Base-by-base conservation (phyloP, 2,113 vertebrate species). In the Scatophagus argus region DNA sequence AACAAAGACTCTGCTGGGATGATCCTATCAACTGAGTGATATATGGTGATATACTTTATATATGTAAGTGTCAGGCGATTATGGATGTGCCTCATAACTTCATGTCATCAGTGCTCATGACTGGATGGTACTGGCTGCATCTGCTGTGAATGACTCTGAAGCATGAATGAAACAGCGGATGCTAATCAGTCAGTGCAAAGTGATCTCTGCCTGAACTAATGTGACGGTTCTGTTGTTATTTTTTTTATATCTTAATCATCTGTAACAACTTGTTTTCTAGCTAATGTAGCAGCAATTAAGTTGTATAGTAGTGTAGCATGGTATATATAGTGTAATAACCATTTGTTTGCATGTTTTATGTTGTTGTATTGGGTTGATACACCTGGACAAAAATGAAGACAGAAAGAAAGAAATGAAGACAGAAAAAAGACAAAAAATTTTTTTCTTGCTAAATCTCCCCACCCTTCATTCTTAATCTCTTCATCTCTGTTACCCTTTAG, bases 401-500 rank as follows among this genome's bases (percentile, higher is more conserved):
- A n/a, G n/a, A n/a, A n/a, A n/a, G n/a, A 81, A 1, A n/a, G 7
- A 31, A 5, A 56, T 23, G 21, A 34, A 39, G 21, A 38, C 6
- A 38, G 7, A 44, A 11, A 16, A 52, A 67, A 25, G 34, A 38
- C n/a, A n/a, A n/a, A n/a, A n/a, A n/a, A 64, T 88, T 78, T 52
- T 60, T 66, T 82, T 31, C 34, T 23, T 55, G 16, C 36, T 74
- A 70, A 83, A 88, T 84, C 89, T 86, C 29, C 16, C 41, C 59
- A 69, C 34, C 63, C 36, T 78, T 67, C n/a, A 3, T 59, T 66
- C 66, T 73, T 84, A 87, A 85, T 90, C 87, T 72, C 64, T 64
- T 89, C 63, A 85, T 91, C 79, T 88, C 68, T 61, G 54, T 83
- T 79, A 83, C 60, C 73, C 69, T 90, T 86, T 86, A 79, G n/a